These are phyloP conservation scores for Euura lappo DNA, from an alignment of 1,140 invertebrate species.

Conservation along the genomic window DNA sequence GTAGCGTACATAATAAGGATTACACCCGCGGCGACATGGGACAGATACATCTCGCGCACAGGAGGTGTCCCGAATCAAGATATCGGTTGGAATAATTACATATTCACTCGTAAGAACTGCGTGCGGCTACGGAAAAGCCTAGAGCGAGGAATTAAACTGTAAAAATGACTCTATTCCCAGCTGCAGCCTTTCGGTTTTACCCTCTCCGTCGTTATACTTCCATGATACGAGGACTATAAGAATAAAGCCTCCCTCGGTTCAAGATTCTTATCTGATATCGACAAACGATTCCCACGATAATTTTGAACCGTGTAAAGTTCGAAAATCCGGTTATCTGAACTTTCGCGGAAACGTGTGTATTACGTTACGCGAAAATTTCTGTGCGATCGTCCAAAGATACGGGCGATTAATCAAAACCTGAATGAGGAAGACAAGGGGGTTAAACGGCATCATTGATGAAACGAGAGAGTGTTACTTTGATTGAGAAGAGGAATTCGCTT, in stretches of 20 bases:
- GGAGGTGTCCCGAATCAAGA: background rate
- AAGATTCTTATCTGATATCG: slow-evolving; percentile 3
- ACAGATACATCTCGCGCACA: too few relatives aligned
- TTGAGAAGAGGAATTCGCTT: background rate
- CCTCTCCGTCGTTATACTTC: background rate
- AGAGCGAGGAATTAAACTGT: background rate
- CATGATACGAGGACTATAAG: background rate
- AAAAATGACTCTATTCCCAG: background rate
- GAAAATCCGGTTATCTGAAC: too few relatives aligned
- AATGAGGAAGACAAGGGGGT: background rate
- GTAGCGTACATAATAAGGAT: too few relatives aligned
- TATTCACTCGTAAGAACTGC: too few relatives aligned
- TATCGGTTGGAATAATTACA: slow-evolving; percentile 1
- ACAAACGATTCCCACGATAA: background rate
- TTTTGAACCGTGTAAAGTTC: too few relatives aligned
- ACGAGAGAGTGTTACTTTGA: background rate
- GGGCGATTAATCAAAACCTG: background rate
- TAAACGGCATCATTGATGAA: background rate
- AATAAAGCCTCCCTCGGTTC: background rate
- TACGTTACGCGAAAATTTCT: too few relatives aligned
- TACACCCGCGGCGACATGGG: too few relatives aligned
- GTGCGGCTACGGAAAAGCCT: too few relatives aligned
- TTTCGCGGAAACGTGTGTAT: too few relatives aligned
- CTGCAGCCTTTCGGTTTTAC: background rate
- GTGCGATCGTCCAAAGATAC: too few relatives aligned